phyloP scores from a whole-genome alignment of 1,140 invertebrate genomes.

The Ceratitis capitata region DNA sequence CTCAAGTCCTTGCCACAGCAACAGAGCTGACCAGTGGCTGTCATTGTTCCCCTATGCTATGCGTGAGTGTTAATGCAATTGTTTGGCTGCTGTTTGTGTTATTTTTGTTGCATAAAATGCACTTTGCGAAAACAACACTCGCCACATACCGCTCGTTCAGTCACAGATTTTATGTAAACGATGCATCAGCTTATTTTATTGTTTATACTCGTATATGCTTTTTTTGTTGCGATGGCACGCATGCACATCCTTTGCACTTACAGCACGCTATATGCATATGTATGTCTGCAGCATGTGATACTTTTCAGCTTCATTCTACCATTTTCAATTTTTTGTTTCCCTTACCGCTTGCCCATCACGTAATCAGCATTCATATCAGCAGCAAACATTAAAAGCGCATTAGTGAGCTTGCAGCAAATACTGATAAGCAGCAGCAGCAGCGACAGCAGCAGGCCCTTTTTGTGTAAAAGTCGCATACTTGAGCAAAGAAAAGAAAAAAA shows the following conservation, averaged over 20 bases:
- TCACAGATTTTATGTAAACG: too few species aligned
- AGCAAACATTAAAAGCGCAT: conserved; percentile 65
- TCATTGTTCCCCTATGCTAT: neutral
- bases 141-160: neutral
- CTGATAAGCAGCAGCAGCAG: conserved; percentile 44
- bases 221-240: conserved; percentile 31
- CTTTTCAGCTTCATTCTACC: neutral
- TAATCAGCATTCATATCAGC: conserved; percentile 64
- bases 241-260: neutral
- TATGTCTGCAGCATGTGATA: neutral
- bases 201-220: neutral
- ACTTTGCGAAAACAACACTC: neutral
- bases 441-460: conserved; percentile 5
- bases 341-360: conserved; percentile 40
- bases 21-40: neutral
- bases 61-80: neutral
- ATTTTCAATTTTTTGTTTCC: conserved; percentile 26
- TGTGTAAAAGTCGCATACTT: neutral
- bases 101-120: neutral
- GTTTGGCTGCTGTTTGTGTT: too few species aligned
- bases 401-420: conserved; percentile 50
- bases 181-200: conserved; percentile 28
- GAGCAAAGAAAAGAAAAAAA: neutral
- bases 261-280: neutral
- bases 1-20: neutral